Base-by-base conservation (phyloP, 2,113 vertebrate species). In the Neotragus pygmaeus region DNA sequence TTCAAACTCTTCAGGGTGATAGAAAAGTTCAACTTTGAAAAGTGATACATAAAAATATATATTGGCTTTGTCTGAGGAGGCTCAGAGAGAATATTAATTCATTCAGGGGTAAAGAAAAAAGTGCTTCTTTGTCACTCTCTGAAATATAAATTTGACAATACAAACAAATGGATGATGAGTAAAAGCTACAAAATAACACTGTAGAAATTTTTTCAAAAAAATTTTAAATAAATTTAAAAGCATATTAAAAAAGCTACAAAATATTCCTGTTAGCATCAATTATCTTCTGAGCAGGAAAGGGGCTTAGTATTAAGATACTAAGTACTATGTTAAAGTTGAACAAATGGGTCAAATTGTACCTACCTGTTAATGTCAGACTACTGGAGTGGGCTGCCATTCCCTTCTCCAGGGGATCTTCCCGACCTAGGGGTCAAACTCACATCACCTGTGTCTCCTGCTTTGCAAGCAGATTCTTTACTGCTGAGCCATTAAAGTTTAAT, bases 11-110 rank as follows among this genome's bases (percentile, higher is more conserved):
- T 88, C 53, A 21, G 36, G 66, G 70, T 62, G 30, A 88, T 85
- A 28, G 78, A 91, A 88, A 97, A 81, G 45, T 49, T 94, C 77
- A 84, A 89, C 53, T 93, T 89, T 84, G 73, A 94, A 97, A 95
- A 95, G 60, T 23, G 27, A 81, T 45, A 28, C 84, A n/a, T 45
- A 66, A 88, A 28, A 70, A 60, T 82, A 96, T 70, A 84, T 39
- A 51, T 80, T 96, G 78, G 58, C 84, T 96, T 94, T 97, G 87
- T 91, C 83, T 83, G 27, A 87, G 30, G 36, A 94, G 21, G 33
- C 91, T 95, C 78, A 86, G n/a, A 94, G 58, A 60, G 78, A 84
- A 90, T 88, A 95, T 94, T 96, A 95, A 87, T 86, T 96, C 49
- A 81, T 51, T 80, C 58, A 47, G 49, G 66, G 33, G 21, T 92